Evolutionary conservation across 2,888 invertebrate species (phyloP).

Genomic region (Sinotaia quadrata): DNA sequence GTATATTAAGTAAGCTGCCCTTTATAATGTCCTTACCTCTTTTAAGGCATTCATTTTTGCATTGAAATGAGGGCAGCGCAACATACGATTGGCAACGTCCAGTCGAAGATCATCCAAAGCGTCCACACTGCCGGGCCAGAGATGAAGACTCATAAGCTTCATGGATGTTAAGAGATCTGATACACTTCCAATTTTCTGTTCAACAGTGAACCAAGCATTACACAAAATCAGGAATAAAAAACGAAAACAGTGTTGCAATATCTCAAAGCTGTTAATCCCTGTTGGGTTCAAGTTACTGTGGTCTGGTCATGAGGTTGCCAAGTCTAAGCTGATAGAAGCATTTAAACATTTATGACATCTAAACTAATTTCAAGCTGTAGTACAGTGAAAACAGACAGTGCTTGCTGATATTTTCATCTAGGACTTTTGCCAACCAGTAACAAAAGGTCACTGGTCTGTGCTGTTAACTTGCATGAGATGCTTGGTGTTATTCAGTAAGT

Average conservation of each 20-base stretch:
- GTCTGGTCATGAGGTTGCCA: not conserved
- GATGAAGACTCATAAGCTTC: slow-evolving; percentile 71
- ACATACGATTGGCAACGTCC: slow-evolving; percentile 72
- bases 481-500: too few species aligned
- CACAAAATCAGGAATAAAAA: not conserved
- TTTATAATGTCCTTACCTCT: slow-evolving; percentile 65
- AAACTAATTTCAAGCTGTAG: too few species aligned
- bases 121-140: slow-evolving; percentile 72
- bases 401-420: too few species aligned
- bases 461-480: too few species aligned
- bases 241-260: not conserved
- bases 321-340: too few species aligned
- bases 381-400: too few species aligned
- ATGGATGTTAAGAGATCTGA: slow-evolving; percentile 72
- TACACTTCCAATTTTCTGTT: slow-evolving; percentile 71
- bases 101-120: slow-evolving; percentile 70
- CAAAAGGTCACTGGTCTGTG: too few species aligned
- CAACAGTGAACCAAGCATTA: slow-evolving; percentile 21
- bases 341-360: too few species aligned
- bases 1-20: too few species aligned
- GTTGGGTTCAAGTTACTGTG: not conserved
- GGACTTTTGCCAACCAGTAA: too few species aligned
- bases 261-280: not conserved
- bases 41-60: slow-evolving; percentile 75
- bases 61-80: slow-evolving; percentile 74